Conservation (phyloP, 2,797 vertebrate species). For the Pelochelys cantorii region DNA sequence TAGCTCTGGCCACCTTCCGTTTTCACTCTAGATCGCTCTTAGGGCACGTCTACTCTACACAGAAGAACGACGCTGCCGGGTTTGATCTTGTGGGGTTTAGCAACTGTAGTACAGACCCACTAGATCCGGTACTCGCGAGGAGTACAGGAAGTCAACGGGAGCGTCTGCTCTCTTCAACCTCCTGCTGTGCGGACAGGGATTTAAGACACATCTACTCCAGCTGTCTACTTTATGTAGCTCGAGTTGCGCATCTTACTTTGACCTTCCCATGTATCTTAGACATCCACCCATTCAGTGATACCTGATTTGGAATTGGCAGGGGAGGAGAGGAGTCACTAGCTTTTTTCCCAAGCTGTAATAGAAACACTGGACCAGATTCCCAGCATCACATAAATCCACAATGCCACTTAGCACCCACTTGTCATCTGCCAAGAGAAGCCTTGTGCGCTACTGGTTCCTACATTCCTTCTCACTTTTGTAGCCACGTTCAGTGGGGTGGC, state of each 20-base stretch:
- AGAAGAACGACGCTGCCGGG: no score
- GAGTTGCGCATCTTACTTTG: no score
- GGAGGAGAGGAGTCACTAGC: neutral
- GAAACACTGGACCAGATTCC: constrained; percentile 15
- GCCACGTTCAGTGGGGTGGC: neutral
- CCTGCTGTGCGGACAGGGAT: no score
- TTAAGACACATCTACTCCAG: no score
- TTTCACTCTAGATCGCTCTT: neutral
- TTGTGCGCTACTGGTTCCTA: neutral
- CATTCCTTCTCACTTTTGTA: neutral
- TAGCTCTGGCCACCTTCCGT: neutral
- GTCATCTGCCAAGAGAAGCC: neutral
- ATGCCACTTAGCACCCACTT: no score
- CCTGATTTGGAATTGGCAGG: neutral
- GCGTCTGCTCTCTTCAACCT: no score
- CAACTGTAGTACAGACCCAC: no score
- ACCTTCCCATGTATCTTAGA: neutral
- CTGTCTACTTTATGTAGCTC: no score
- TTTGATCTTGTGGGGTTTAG: no score
- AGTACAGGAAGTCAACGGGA: no score
- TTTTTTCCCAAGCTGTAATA: neutral
- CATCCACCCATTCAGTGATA: neutral
- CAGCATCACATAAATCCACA: neutral
- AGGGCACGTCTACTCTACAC: no score
- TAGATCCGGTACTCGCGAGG: no score